Conservation (phyloP, 2,888 invertebrate genomes). For the Alentia gelatinosa region DNA sequence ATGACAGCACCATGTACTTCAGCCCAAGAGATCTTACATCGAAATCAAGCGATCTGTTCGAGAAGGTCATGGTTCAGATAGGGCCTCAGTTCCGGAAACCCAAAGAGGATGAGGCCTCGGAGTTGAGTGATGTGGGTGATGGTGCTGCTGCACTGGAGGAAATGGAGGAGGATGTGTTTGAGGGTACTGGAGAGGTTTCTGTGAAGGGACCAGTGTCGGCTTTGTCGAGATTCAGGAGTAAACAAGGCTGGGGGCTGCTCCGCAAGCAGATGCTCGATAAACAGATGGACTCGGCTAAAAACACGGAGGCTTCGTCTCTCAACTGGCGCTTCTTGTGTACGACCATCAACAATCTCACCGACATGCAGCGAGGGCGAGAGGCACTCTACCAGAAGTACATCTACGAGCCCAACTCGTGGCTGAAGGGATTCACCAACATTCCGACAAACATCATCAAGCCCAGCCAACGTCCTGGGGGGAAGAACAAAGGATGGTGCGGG, state of each 20-base stretch:
- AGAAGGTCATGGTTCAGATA: constrained; percentile 1
- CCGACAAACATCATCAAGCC: not conserved
- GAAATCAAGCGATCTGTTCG: constrained; percentile 28
- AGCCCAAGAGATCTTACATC: constrained; percentile 9
- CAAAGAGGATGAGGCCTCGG: not conserved
- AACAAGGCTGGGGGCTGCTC: not conserved
- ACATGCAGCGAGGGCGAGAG: not conserved
- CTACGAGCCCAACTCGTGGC: constrained; percentile 14
- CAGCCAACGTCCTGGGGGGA: not conserved
- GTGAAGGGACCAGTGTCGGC: not conserved
- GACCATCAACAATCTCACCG: not conserved
- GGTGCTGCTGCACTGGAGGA: too few species aligned
- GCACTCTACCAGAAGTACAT: constrained; percentile 28
- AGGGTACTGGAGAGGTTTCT: not conserved
- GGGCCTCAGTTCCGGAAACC: not conserved
- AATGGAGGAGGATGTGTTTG: not conserved
- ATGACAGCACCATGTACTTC: not conserved
- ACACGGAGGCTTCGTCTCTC: not conserved
- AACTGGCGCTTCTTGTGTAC: not conserved
- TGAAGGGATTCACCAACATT: not conserved
- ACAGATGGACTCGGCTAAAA: not conserved
- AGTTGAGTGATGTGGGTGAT: not conserved
- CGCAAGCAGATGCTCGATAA: not conserved
- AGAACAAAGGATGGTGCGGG: not conserved
- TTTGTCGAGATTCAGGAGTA: not conserved